A percentile compares a stretch with the other conserved stretches of the same genome.
These are phyloP conservation scores for Anastatus disparis DNA, from an alignment of 1,140 invertebrate species.

Conservation along the genomic window DNA sequence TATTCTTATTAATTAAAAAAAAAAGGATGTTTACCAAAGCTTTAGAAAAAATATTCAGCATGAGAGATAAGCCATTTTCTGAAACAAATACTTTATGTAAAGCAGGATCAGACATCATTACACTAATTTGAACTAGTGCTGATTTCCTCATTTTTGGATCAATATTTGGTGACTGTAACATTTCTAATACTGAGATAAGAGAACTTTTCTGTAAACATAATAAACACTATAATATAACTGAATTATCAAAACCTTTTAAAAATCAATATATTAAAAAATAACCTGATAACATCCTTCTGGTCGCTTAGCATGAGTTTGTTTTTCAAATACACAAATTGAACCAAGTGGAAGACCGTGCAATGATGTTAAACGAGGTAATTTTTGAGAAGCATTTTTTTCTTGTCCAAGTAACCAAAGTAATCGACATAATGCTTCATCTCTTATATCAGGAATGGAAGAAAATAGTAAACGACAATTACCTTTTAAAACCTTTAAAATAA, in stretches of 20 bases:
- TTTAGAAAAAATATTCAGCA: conserved; percentile 58
- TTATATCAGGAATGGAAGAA: conserved; percentile 53
- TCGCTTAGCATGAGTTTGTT: conserved; percentile 45
- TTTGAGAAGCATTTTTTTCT: conserved; percentile 58
- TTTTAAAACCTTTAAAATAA: conserved; percentile 58
- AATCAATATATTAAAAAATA: conserved; percentile 30
- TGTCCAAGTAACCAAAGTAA: conserved; percentile 66
- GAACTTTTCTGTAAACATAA: conserved; percentile 50
- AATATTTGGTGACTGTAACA: conserved; percentile 57
- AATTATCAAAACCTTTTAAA: not conserved
- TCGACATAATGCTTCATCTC: conserved; percentile 67
- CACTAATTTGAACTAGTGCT: conserved; percentile 70
- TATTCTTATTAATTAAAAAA: not conserved
- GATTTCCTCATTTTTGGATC: conserved; percentile 71
- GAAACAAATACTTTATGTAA: conserved; percentile 67
- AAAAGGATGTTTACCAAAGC: conserved; percentile 51
- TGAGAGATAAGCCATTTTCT: conserved; percentile 63
- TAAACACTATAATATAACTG: conserved; percentile 1
- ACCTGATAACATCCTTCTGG: conserved; percentile 58
- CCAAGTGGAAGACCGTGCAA: conserved; percentile 62
- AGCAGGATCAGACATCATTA: conserved; percentile 69
- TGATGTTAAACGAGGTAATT: conserved; percentile 65
- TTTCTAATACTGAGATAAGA: conserved; percentile 56
- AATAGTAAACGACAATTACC: conserved; percentile 68
- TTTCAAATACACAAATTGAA: conserved; percentile 61